Evolutionary conservation across 92 coral and sea anemone species (phyloP), one percentile per base, ranked within the genome.

Genomic region (Plumapathes pennacea): DNA sequence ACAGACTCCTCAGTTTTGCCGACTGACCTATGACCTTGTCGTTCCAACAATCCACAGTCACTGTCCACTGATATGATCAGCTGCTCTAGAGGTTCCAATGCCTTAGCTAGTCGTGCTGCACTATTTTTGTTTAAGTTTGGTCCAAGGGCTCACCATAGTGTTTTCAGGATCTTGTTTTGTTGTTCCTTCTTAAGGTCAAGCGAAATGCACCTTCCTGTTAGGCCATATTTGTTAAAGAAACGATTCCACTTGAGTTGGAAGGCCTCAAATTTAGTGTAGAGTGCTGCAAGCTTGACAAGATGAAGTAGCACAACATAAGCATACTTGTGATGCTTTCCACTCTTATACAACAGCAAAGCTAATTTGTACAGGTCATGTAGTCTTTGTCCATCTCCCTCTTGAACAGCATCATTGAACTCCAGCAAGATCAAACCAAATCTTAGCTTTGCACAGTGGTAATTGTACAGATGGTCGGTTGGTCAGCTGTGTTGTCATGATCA

Each of bases 161-260:
- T 80, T 55, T 80, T 80, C 45, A 85, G 68, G 13, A 78, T 31
- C 28, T 55, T 50, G 64, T 71, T 78, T 25, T 51, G 74, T 15
- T 78, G 90, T 54, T 83, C 89, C 27, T 74, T 76, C 56, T 71
- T 79, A 8, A 85, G 50, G 36, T 85, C 86, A 38, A 74, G 41
- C 2, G 81, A 56, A 14, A 74, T 85, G 40, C 52, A 41, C 32
- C 54, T 42, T 1, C 84, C 84, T 7, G 51, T 41, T 1, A 62
- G 46, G 40, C 94, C 94, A 74, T 80, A 61, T 20, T 80, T 76
- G 72, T 85, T 85, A 51, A 49, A 80, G 54, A 85, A 85, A 9
- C 87, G 38, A 37, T 85, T 85, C 79, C 79, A 82, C 24, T 61
- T 53, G 0, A 82, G 45, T 50, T 51, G 75, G 50, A 61, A 69